Conservation (phyloP, 2,888 invertebrate genomes). For the Thelaira solivaga region DNA sequence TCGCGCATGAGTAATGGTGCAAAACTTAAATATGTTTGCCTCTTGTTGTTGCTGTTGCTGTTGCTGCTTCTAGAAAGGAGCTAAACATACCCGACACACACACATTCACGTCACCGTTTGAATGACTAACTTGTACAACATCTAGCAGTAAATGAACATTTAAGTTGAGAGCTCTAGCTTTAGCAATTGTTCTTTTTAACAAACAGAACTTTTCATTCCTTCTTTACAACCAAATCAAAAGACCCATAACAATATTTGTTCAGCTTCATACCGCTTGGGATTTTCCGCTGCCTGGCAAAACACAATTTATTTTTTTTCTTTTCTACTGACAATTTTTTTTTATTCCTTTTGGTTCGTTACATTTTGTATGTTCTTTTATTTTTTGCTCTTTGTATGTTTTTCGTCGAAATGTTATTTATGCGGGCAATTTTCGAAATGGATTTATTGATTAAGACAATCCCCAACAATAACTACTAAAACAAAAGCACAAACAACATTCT, state of each 20-base stretch:
- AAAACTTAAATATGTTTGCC: conserved; percentile 62
- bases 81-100: conserved; percentile 58
- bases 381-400: conserved; percentile 8
- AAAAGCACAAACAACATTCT: not conserved
- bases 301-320: conserved; percentile 6
- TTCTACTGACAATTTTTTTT: not conserved
- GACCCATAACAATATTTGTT: conserved; percentile 55
- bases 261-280: conserved; percentile 35
- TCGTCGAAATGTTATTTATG: conserved; percentile 63
- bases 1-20: conserved; percentile 76
- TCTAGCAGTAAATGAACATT: conserved; percentile 53
- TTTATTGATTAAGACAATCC: conserved; percentile 65
- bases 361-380: not conserved
- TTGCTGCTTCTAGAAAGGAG: conserved; percentile 66
- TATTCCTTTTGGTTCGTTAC: not conserved
- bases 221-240: conserved; percentile 45
- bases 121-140: conserved; percentile 59
- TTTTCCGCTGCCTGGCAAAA: conserved; percentile 31
- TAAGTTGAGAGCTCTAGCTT: conserved; percentile 50
- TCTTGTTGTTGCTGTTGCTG: conserved; percentile 59
- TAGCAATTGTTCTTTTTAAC: conserved; percentile 57
- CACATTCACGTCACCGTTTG: conserved; percentile 51
- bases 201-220: conserved; percentile 25
- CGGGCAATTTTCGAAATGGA: conserved; percentile 64
- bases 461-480: conserved; percentile 28